Base-by-base conservation (phyloP, 2,888 invertebrate species). In the Nesidiocoris tenuis region DNA sequence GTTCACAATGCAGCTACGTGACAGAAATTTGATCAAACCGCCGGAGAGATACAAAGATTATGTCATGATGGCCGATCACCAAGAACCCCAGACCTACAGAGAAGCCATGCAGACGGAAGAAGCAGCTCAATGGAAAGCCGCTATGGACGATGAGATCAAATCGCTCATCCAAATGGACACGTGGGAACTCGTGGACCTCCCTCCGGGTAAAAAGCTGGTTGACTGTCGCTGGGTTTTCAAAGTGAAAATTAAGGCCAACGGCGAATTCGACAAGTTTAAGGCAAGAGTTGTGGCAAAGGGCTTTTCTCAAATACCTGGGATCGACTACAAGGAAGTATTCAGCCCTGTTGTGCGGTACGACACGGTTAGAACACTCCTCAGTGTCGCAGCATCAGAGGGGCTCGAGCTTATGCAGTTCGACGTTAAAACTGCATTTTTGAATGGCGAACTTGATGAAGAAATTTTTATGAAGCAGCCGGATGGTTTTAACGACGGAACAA, bases 391-490 rank as follows among this genome's bases (percentile, higher is more conserved):
- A 61, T 72, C 25, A 25, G 61, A 61, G 12, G 61, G 61, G 2
- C 39, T 61, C 1, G 19, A 61, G 19, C n/a, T 9, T 5, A 72
- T 39, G 39, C 39, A 39, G 39, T 39, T 39, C 12, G 67, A 67
- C 16, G 67, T 67, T 5, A 67, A 56, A 22, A 67, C 67, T 1
- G 67, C 56, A 0, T 67, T 39, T 12, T 12, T 39, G 5, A 22
- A 71, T 19, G 71, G 71, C 1, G 3, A 22, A 7, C 17, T 72
- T 19, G 5, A 72, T 18, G 72, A 72, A 72, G 72, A 72, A 7
- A 19, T 72, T 19, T 72, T 61, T 19, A 72, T 72, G 72, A 61
- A 39, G 16, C 25, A 61, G 54, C 72, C 72, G 23, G 18, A 72
- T 5, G 72, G 72, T 17, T 72, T 17, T 19, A 18, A 61, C 9